These are phyloP conservation scores for Temnothorax nylanderi DNA, from an alignment of 1,140 invertebrate genomes.

Conservation along the genomic window DNA sequence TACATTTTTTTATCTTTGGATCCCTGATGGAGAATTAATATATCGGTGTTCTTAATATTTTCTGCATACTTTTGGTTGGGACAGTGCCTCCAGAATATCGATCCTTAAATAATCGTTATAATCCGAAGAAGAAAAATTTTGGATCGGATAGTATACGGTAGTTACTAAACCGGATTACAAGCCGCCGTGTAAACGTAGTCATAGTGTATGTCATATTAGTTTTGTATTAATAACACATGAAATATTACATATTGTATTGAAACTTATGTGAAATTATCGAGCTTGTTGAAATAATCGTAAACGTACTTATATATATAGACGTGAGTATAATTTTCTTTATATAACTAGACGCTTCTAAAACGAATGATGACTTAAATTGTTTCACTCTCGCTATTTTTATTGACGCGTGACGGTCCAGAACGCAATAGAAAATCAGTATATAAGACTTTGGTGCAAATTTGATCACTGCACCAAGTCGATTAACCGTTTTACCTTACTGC, in stretches of 20 bases:
- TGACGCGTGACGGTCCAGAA: background rate
- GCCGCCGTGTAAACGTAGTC: no score
- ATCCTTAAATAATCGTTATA: no score
- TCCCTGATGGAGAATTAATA: no score
- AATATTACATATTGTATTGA: background rate
- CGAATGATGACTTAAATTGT: background rate
- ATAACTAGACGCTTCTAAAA: background rate
- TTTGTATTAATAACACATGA: background rate
- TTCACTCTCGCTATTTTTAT: background rate
- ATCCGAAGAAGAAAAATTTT: no score
- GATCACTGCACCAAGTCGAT: background rate
- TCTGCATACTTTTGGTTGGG: no score
- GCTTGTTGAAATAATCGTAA: background rate
- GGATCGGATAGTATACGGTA: no score
- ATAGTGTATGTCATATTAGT: background rate
- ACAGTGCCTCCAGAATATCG: no score
- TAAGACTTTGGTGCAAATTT: background rate
- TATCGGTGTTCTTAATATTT: no score
- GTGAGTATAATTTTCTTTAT: background rate
- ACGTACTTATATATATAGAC: background rate
- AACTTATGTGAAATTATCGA: background rate
- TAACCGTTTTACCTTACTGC: slow-evolving; percentile 9
- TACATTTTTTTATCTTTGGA: no score
- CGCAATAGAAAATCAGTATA: background rate
- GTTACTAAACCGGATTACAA: no score